A percentile compares a stretch with the other conserved stretches of the same genome.
These are phyloP conservation scores for Mobula birostris DNA, from an alignment of 2,113 vertebrate species.

Conservation along the genomic window DNA sequence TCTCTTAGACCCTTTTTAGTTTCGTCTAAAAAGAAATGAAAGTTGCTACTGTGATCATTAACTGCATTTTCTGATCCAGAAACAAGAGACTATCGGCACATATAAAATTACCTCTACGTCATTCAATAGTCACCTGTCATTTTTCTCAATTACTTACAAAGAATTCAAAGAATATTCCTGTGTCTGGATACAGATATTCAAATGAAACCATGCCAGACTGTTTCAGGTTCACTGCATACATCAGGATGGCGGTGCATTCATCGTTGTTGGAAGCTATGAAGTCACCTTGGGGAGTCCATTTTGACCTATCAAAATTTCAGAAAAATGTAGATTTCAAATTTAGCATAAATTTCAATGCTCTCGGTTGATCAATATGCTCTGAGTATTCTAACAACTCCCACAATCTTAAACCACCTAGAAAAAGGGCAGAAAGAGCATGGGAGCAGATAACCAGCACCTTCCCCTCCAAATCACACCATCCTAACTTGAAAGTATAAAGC, in stretches of 20 bases:
- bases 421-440: too few relatives aligned
- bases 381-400: too few relatives aligned
- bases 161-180: conserved; percentile 86
- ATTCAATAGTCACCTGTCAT: background rate
- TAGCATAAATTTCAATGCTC: too few relatives aligned
- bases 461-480: too few relatives aligned
- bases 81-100: background rate
- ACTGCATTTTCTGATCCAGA: background rate
- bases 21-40: background rate
- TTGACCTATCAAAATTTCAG: conserved; percentile 64
- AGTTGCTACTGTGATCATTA: background rate
- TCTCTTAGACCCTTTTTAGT: background rate
- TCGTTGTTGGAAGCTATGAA: conserved; percentile 84
- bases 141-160: conserved; percentile 63
- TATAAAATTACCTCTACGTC: background rate
- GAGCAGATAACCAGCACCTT: too few relatives aligned
- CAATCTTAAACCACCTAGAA: too few relatives aligned
- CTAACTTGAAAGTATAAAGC: too few relatives aligned
- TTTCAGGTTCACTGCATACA: conserved; percentile 84
- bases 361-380: background rate
- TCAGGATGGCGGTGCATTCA: conserved; percentile 82
- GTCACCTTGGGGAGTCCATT: conserved; percentile 76
- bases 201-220: conserved; percentile 76
- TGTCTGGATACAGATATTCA: conserved; percentile 85
- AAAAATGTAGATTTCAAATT: background rate